phyloP scores from a whole-genome alignment of 1,140 invertebrate species.

The Drosophila novamexicana region DNA sequence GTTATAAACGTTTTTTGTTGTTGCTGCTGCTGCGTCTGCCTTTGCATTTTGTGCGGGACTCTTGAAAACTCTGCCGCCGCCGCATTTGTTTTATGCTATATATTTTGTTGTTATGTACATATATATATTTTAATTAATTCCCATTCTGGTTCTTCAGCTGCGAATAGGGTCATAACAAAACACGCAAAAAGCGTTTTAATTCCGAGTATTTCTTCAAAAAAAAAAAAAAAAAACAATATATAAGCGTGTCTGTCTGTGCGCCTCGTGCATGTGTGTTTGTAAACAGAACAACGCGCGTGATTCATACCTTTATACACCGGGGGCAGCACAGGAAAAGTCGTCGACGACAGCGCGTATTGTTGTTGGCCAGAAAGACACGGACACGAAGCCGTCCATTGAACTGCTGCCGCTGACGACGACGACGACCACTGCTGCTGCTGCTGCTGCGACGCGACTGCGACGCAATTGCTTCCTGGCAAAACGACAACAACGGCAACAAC shows the following conservation, averaged over 20 bases:
- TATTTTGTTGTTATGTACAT: conserved; percentile 29
- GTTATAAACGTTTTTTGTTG: conserved; percentile 31
- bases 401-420: conserved; percentile 29
- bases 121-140: conserved; percentile 53
- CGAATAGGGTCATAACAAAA: conserved; percentile 80
- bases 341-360: conserved; percentile 26
- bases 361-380: conserved; percentile 33
- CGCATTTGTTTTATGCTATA: conserved; percentile 1
- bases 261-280: conserved; percentile 47
- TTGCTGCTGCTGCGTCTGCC: conserved; percentile 43
- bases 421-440: conserved; percentile 16
- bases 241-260: conserved; percentile 25
- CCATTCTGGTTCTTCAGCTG: conserved; percentile 51
- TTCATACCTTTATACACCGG: conserved; percentile 59
- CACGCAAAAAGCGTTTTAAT: conserved; percentile 63
- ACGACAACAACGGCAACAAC: conserved; percentile 39
- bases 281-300: conserved; percentile 65
- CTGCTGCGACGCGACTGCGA: conserved; percentile 40
- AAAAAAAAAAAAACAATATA: conserved; percentile 18
- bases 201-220: conserved; percentile 56
- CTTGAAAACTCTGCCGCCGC: conserved; percentile 9
- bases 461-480: conserved; percentile 56
- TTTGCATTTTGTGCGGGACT: conserved; percentile 30
- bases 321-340: conserved; percentile 29
- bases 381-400: conserved; percentile 66